Conservation (phyloP, 2,888 invertebrate genomes). For the Oligia strigilis region DNA sequence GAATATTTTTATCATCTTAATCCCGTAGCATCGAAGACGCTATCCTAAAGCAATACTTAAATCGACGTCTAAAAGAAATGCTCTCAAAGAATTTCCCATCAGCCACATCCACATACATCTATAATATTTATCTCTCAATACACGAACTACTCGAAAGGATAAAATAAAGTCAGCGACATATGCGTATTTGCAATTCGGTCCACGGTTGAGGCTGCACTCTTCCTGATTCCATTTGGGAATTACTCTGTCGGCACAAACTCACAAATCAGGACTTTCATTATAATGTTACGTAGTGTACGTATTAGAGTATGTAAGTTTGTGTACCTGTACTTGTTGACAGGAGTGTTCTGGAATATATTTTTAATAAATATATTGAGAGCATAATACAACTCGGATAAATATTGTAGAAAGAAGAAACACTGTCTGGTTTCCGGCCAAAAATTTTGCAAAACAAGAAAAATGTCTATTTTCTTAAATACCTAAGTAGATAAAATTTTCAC, state of each 20-base stretch:
- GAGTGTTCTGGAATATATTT: neutral
- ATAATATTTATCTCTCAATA: conserved; percentile 63
- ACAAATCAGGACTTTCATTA: conserved; percentile 89
- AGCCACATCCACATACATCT: conserved; percentile 37
- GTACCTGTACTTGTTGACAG: neutral
- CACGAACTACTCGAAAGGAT: conserved; percentile 64
- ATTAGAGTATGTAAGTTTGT: conserved; percentile 10
- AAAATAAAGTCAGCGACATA: conserved; percentile 85
- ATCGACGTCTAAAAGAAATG: conserved; percentile 1
- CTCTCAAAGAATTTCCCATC: conserved; percentile 34
- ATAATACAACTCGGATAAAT: neutral
- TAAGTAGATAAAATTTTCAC: no score
- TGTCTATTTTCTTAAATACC: no score
- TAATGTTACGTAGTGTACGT: conserved; percentile 65
- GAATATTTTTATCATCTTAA: neutral
- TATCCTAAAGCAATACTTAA: neutral
- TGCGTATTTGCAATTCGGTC: conserved; percentile 88
- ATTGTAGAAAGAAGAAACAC: neutral
- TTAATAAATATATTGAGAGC: neutral
- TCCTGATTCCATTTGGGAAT: conserved; percentile 90
- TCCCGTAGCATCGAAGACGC: neutral
- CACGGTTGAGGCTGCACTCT: conserved; percentile 86
- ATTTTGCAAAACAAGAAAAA: neutral
- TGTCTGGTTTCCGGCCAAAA: neutral
- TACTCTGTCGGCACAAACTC: conserved; percentile 86